These are phyloP conservation scores for Cheilosia urbana DNA, from an alignment of 2,888 invertebrate genomes.

Conservation along the genomic window DNA sequence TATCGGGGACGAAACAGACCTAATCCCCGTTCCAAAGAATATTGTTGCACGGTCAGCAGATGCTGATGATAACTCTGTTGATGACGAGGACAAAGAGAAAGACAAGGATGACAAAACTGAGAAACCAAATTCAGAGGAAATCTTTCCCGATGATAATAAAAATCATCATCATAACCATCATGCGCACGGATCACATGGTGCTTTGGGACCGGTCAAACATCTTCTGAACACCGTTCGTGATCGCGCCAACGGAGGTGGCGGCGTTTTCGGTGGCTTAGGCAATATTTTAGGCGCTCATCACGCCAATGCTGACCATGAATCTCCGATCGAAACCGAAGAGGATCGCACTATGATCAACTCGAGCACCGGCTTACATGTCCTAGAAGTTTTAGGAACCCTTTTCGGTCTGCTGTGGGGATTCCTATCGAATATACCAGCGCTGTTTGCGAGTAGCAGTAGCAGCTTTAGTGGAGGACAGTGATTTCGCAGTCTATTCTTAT, in stretches of 20 bases:
- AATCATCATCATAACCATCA: conserved; percentile 39
- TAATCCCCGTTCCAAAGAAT: conserved; percentile 7
- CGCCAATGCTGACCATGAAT: conserved; percentile 34
- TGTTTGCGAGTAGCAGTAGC: conserved; percentile 81
- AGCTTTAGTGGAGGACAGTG: conserved; percentile 78
- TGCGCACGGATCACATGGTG: conserved; percentile 65
- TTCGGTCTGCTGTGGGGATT: conserved; percentile 80
- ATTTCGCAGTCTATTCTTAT: conserved; percentile 11
- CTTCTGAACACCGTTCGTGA: conserved; percentile 81
- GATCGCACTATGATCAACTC: conserved; percentile 78
- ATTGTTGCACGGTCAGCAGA: conserved; percentile 58
- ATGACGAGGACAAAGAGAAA: conserved; percentile 40
- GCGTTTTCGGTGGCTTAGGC: conserved; percentile 27
- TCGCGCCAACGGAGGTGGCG: conserved; percentile 76
- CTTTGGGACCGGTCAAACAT: conserved; percentile 81
- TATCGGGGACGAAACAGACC: conserved; percentile 18
- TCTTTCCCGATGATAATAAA: conserved; percentile 24
- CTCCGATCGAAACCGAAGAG: conserved; percentile 79
- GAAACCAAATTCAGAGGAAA: conserved; percentile 59
- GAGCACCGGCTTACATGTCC: conserved; percentile 80
- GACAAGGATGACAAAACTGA: conserved; percentile 50
- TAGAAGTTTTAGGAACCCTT: conserved; percentile 80
- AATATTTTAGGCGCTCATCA: conserved; percentile 49
- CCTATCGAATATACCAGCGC: conserved; percentile 79
- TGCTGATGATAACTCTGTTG: conserved; percentile 62